A percentile compares a stretch with the other conserved stretches of the same genome.
phyloP scores from a whole-genome alignment of 2,888 invertebrate species.

The Tetranychus truncatus region DNA sequence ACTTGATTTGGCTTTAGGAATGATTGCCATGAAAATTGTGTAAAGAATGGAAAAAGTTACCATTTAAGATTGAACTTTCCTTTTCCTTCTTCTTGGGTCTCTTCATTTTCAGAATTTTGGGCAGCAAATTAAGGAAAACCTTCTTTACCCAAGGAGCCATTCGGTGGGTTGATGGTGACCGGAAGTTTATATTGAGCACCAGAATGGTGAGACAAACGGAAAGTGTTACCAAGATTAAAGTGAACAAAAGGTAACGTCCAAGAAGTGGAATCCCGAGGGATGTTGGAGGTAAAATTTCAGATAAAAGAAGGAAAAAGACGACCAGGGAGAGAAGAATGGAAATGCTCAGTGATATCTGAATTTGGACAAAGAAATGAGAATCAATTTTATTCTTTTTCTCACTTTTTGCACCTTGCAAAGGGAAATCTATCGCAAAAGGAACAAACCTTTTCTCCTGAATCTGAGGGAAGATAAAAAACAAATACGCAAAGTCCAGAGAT shows the following conservation, averaged over 20 bases:
- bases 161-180: conserved; percentile 57
- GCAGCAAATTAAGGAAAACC: conserved; percentile 78
- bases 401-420: too few species aligned
- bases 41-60: background rate
- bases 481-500: conserved; percentile 82
- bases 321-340: conserved; percentile 94
- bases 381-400: too few species aligned
- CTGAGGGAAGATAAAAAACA: conserved; percentile 91
- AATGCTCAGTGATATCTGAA: conserved; percentile 76
- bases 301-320: conserved; percentile 92
- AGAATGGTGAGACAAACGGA: conserved; percentile 78
- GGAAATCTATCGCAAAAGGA: background rate
- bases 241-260: conserved; percentile 88
- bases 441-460: conserved; percentile 85
- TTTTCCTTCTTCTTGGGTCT: conserved; percentile 44
- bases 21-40: too few species aligned
- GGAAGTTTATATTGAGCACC: conserved; percentile 82
- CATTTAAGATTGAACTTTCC: background rate
- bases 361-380: too few species aligned
- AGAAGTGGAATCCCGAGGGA: conserved; percentile 79
- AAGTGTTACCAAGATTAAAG: conserved; percentile 83
- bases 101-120: conserved; percentile 70
- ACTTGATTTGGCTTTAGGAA: too few species aligned
- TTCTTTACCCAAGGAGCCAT: conserved; percentile 78
- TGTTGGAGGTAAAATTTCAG: conserved; percentile 96